Conservation (phyloP, 2,888 invertebrate species). For the Strigamia transsilvanica region DNA sequence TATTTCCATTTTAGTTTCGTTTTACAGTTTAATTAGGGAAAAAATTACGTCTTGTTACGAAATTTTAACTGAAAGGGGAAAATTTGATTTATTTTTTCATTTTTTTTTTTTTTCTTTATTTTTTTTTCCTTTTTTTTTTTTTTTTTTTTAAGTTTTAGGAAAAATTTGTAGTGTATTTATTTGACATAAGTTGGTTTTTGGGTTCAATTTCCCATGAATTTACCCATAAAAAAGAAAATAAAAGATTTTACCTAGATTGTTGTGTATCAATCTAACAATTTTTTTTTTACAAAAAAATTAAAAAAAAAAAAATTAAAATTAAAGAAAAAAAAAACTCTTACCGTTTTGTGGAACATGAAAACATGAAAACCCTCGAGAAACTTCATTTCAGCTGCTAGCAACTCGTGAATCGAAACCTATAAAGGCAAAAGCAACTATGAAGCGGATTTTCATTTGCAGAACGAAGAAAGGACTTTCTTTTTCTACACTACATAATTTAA, state of each 20-base stretch:
- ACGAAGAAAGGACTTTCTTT: no score
- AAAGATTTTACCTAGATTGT: slow-evolving; percentile 20
- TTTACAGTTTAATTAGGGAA: no score
- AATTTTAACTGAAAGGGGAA: no score
- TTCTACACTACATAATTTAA: no score
- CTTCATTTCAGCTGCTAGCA: neutral
- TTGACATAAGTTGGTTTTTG: slow-evolving; percentile 21
- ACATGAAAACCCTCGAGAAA: neutral
- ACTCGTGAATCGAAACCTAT: neutral
- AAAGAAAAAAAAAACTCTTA: neutral
- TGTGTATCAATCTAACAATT: slow-evolving; percentile 27
- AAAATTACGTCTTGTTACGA: no score
- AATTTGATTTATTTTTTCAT: neutral
- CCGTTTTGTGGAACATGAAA: neutral
- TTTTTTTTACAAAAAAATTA: neutral
- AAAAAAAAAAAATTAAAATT: neutral
- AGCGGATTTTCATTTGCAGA: no score
- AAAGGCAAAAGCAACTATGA: neutral
- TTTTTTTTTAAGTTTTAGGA: neutral
- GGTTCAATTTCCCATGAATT: slow-evolving; percentile 17
- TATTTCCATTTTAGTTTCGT: no score
- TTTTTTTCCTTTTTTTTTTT: neutral
- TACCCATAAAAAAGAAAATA: slow-evolving; percentile 19
- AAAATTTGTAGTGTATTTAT: neutral
- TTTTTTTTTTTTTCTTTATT: neutral